These are phyloP conservation scores for Pogonomyrmex californicus DNA, from an alignment of 1,140 invertebrate species.

Conservation along the genomic window DNA sequence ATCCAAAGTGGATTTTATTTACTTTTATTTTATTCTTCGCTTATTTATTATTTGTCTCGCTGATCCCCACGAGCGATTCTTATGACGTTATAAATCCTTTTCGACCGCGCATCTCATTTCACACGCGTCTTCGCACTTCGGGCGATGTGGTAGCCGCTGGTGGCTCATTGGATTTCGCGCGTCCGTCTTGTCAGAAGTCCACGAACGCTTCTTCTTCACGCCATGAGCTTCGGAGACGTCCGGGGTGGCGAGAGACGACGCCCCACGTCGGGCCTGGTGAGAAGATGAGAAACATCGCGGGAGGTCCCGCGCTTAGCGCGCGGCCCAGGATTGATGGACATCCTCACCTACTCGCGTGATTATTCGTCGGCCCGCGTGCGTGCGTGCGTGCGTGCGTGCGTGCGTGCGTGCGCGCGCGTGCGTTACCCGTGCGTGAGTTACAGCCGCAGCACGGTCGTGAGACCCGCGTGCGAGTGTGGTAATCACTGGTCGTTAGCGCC, in stretches of 20 bases:
- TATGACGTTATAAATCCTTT: background rate
- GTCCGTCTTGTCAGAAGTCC: conserved; percentile 50
- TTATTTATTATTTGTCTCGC: conserved; percentile 25
- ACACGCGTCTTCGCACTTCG: conserved; percentile 35
- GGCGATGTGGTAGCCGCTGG: conserved; percentile 53
- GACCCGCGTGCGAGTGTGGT: conserved; percentile 51
- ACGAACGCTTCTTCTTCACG: conserved; percentile 48
- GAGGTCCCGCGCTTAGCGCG: conserved; percentile 78
- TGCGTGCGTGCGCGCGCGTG: conserved; percentile 45
- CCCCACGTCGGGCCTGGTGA: conserved; percentile 73
- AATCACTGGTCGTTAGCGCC: conserved; percentile 83
- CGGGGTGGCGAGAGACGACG: conserved; percentile 58
- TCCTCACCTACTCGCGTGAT: conserved; percentile 76
- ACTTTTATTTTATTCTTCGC: background rate
- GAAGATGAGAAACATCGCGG: conserved; percentile 85
- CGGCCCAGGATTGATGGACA: conserved; percentile 83
- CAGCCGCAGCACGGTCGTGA: conserved; percentile 10
- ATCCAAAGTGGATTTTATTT: background rate
- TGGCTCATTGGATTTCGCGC: conserved; percentile 62
- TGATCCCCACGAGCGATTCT: background rate
- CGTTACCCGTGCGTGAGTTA: conserved; percentile 3
- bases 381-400: conserved; percentile 44
- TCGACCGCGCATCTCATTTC: conserved; percentile 37
- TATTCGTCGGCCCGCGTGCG: conserved; percentile 65
- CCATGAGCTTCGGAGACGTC: conserved; percentile 5